A percentile compares a stretch with the other conserved stretches of the same genome.
Evolutionary conservation across 2,113 vertebrate genomes (phyloP).

Genomic region (Garra rufa): DNA sequence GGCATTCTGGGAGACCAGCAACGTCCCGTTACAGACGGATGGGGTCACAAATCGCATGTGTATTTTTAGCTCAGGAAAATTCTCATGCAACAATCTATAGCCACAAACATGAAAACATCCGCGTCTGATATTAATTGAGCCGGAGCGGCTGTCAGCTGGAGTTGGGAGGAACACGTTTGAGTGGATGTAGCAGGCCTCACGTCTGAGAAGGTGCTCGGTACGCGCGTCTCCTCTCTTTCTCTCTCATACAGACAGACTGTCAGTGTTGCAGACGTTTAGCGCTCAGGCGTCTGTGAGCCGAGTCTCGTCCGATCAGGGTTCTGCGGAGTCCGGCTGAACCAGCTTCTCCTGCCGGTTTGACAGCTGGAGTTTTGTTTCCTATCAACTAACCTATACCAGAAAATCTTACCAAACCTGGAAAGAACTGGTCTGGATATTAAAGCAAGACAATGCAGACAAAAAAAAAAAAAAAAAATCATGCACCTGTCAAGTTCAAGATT

Average conservation of each 20-base stretch:
- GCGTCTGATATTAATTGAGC: constrained; percentile 36
- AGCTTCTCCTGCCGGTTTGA: not conserved
- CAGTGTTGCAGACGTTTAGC: not conserved
- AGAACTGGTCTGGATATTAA: no score
- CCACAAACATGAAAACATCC: not conserved
- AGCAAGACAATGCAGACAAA: no score
- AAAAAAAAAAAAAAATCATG: no score
- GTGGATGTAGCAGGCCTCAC: not conserved
- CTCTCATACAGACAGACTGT: constrained; percentile 8
- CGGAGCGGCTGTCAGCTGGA: constrained; percentile 12
- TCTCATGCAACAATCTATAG: constrained; percentile 16
- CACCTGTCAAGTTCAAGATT: no score
- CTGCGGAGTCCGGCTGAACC: not conserved
- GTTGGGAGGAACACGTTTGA: constrained; percentile 17
- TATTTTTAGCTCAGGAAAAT: not conserved
- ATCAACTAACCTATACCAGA: not conserved
- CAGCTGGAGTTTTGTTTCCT: not conserved
- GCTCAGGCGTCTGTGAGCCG: not conserved
- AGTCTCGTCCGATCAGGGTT: constrained; percentile 20
- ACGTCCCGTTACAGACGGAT: not conserved
- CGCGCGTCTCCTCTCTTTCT: not conserved
- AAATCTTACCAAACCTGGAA: no score
- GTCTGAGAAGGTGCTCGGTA: constrained; percentile 31
- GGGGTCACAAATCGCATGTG: not conserved
- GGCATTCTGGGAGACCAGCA: constrained; percentile 14